Evolutionary conservation across 2,888 invertebrate genomes (phyloP).

Genomic region (Chamaedrilus cognettii): DNA sequence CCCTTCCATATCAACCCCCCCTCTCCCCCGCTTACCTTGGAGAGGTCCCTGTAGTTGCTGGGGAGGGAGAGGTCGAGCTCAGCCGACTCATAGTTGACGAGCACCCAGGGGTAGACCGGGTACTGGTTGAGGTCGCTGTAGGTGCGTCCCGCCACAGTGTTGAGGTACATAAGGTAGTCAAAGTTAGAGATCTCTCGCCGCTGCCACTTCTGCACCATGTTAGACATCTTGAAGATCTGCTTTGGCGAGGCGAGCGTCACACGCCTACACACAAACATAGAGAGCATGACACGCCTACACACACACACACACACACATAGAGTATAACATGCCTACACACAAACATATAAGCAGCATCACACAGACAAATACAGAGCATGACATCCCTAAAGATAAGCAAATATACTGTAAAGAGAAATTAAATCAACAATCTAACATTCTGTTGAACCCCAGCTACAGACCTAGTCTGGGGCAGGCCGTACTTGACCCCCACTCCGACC

Average conservation of each 20-base stretch:
- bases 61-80: slow-evolving; percentile 95
- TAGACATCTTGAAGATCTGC: slow-evolving; percentile 97
- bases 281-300: background rate
- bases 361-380: background rate
- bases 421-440: too few relatives aligned
- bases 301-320: background rate
- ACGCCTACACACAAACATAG: slow-evolving; percentile 64
- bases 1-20: too few relatives aligned
- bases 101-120: slow-evolving; percentile 99
- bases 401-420: too few relatives aligned
- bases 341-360: background rate
- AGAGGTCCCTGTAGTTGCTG: slow-evolving; percentile 96
- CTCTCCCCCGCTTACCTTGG: slow-evolving; percentile 64
- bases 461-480: slow-evolving; percentile 98
- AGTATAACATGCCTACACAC: background rate
- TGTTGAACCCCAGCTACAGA: too few relatives aligned
- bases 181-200: slow-evolving; percentile 99
- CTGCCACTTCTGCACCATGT: slow-evolving; percentile 99
- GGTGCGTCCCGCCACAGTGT: slow-evolving; percentile 99
- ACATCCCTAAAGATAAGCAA: background rate
- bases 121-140: slow-evolving; percentile 99
- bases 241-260: slow-evolving; percentile 99
- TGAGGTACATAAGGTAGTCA: slow-evolving; percentile 99
- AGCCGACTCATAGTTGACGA: slow-evolving; percentile 95
- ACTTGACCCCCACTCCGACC: slow-evolving; percentile 99